These are phyloP conservation scores for Notechis scutatus DNA, from an alignment of 2,113 vertebrate genomes.

Conservation along the genomic window DNA sequence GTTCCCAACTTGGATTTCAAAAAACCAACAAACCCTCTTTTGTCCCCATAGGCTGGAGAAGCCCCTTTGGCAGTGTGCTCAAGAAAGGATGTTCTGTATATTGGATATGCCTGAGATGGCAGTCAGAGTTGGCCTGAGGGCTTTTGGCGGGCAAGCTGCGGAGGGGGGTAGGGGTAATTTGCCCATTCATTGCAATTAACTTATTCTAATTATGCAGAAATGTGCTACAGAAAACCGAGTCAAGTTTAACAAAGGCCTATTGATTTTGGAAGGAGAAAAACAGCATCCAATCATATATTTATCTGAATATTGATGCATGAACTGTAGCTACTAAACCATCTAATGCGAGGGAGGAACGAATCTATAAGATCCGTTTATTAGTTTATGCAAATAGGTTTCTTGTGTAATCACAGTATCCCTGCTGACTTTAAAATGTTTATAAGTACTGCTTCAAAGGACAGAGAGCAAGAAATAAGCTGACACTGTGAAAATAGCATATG, in stretches of 20 bases:
- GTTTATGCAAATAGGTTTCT: constrained; percentile 34
- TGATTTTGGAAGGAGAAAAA: not conserved
- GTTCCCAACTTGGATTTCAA: not conserved
- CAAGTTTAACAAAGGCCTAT: not conserved
- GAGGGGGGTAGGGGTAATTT: not conserved
- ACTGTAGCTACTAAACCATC: not conserved
- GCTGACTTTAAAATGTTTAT: constrained; percentile 24
- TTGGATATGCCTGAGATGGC: not conserved
- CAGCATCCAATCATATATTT: not conserved
- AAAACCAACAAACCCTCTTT: not conserved
- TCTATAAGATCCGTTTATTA: constrained; percentile 29
- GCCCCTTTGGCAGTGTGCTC: not conserved
- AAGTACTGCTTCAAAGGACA: constrained; percentile 20
- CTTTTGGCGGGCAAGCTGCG: not conserved
- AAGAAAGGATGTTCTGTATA: not conserved
- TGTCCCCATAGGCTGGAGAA: not conserved
- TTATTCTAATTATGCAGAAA: not conserved
- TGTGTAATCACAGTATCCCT: constrained; percentile 10
- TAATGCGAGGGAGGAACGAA: not conserved
- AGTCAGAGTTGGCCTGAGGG: not conserved
- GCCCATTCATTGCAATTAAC: not conserved
- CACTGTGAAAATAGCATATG: constrained; percentile 21
- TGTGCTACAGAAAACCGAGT: not conserved
- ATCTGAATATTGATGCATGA: not conserved
- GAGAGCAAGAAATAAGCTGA: constrained; percentile 15